Evolutionary conservation across 2,888 invertebrate genomes (phyloP), one percentile per base, ranked within the genome.

Genomic region (Sarcophaga subvicina): DNA sequence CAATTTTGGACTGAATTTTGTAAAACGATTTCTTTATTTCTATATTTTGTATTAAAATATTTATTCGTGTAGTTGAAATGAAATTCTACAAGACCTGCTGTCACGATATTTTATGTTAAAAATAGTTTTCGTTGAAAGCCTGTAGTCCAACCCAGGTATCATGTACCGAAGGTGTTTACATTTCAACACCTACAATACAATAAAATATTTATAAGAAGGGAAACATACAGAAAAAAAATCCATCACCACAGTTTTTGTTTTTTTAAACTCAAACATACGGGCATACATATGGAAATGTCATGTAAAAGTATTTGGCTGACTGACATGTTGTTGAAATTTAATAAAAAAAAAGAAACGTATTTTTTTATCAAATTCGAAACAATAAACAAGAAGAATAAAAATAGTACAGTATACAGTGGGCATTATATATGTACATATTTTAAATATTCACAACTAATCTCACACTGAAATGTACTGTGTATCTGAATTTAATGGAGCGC

Each of bases 261-360:
- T 14, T n/a, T 27, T 22, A 37, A 62, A 62, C 62, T 63, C 66
- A 37, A 49, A 14, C 63, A 20, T 64, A 47, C 59, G n/a, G 3
- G 2, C 20, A 20, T 25, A 47, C 14, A 11, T 8, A 11, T 8
- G 49, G 20, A 62, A 47, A 63, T 73, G 66, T 47, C 27, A 14
- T 80, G 76, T 49, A 62, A 67, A 72, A 54, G 66, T 49, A 49
- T 49, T 11, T 49, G 49, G 49, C 59, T 81, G 85, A 84, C 54
- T 85, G 83, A 80, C 83, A 83, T 88, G 88, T 84, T 80, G 78
- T 87, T 62, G 80, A 78, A 86, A 86, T 87, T 87, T 81, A 37
- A 37, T 37, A 37, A 5, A 6, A 37, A 37, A 37, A 37, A 27
- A 27, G 5, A 27, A 37, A 37, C 37, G 6, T 37, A 71, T 60